Conservation (phyloP, 2,888 invertebrate genomes). For the Leucophenga montana region DNA sequence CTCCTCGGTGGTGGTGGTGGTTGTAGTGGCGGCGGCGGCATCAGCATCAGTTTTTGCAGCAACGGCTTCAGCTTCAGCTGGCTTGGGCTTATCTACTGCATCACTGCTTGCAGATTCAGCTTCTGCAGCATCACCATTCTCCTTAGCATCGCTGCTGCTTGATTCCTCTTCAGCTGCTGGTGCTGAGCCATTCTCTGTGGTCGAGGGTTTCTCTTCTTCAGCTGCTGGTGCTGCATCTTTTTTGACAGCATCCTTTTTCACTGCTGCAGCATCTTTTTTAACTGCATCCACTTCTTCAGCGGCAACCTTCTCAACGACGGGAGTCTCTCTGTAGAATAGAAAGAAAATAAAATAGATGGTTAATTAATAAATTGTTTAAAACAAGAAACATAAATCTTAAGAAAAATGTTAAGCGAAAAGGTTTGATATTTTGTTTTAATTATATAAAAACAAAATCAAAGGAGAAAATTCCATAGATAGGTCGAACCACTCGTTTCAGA, state of each 20-base stretch:
- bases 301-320: constrained; percentile 71
- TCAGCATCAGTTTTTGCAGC: constrained; percentile 47
- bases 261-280: constrained; percentile 54
- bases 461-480: no score
- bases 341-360: constrained; percentile 12
- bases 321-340: constrained; percentile 34
- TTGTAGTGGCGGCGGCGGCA: constrained; percentile 48
- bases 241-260: constrained; percentile 42
- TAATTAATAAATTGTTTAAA: neutral
- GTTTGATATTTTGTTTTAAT: no score
- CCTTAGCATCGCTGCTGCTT: constrained; percentile 56
- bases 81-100: constrained; percentile 44
- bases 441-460: no score
- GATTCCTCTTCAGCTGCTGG: constrained; percentile 51
- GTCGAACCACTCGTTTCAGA: no score
- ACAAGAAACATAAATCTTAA: neutral
- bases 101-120: constrained; percentile 37
- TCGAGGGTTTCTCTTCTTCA: constrained; percentile 53
- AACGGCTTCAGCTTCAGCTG: constrained; percentile 43
- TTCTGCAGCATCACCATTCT: constrained; percentile 63
- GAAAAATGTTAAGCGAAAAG: no score
- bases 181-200: constrained; percentile 64
- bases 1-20: constrained; percentile 52
- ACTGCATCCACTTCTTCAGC: constrained; percentile 70
- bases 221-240: constrained; percentile 50